Conservation (phyloP, 2,797 vertebrate genomes). For the Rhinichthys osculus region DNA sequence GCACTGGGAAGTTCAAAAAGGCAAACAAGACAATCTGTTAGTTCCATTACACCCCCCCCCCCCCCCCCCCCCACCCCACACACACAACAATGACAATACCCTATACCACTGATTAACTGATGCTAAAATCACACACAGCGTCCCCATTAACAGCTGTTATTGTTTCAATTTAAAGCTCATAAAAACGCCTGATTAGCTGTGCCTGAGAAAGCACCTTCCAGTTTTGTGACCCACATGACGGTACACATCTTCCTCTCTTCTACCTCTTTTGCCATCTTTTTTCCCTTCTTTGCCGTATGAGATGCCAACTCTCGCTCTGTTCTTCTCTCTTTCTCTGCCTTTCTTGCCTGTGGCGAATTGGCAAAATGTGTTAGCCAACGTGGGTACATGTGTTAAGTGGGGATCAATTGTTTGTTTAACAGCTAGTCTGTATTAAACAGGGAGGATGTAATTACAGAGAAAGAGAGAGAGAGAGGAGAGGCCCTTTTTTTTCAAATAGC, state of each 20-base stretch:
- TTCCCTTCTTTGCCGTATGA: background rate
- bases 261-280: conserved; percentile 1
- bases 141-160: conserved; percentile 45
- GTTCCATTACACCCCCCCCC: conserved; percentile 60
- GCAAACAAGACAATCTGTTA: conserved; percentile 86
- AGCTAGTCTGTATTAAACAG: conserved; percentile 84
- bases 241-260: conserved; percentile 54
- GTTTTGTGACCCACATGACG: conserved; percentile 60
- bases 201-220: conserved; percentile 76
- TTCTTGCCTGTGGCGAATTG: conserved; percentile 88
- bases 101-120: conserved; percentile 38
- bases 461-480: conserved; percentile 21
- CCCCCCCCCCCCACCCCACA: background rate
- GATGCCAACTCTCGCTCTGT: background rate
- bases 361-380: conserved; percentile 89
- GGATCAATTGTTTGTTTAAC: conserved; percentile 88
- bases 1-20: conserved; percentile 89
- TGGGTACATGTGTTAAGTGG: conserved; percentile 83
- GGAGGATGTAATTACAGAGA: conserved; percentile 84
- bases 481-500: conserved; percentile 74
- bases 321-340: conserved; percentile 51
- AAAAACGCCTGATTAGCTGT: conserved; percentile 80
- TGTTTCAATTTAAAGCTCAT: conserved; percentile 80
- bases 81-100: conserved; percentile 36
- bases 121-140: conserved; percentile 44